Percentiles rank a stretch among this genome's conserved stretches.
These are phyloP conservation scores for Tethea ocularis DNA, from an alignment of 2,888 invertebrate species.

Conservation along the genomic window DNA sequence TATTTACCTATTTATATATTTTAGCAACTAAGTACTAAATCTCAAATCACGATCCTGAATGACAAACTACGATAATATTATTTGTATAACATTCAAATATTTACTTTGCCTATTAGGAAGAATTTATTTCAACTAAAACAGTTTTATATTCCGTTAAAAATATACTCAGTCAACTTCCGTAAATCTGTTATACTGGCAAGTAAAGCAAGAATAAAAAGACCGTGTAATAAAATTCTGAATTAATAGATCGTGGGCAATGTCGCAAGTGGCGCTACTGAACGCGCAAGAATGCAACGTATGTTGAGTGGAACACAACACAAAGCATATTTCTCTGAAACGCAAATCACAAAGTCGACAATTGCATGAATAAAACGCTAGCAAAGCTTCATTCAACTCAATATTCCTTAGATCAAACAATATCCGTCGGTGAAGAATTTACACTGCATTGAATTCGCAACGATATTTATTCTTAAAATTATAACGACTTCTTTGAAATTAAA, in stretches of 20 bases:
- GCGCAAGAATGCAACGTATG: background rate
- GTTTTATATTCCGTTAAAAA: background rate
- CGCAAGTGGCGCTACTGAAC: background rate
- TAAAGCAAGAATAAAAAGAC: background rate
- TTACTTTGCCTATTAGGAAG: constrained; percentile 25
- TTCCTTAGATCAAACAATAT: background rate
- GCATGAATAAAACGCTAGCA: background rate
- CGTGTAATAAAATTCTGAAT: background rate
- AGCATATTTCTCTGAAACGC: background rate
- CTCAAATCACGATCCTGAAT: constrained; percentile 30
- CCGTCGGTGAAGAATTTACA: background rate
- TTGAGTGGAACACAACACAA: background rate
- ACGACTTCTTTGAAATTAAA: background rate
- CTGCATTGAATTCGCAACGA: background rate
- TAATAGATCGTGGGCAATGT: background rate
- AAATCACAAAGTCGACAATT: background rate
- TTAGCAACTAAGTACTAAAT: constrained; percentile 33
- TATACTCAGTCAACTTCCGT: background rate
- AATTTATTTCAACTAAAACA: constrained; percentile 14
- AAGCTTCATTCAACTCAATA: background rate
- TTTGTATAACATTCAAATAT: constrained; percentile 17
- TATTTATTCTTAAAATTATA: background rate
- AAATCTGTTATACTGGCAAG: background rate
- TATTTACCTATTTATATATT: constrained; percentile 10
- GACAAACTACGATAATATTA: constrained; percentile 25